A percentile compares a stretch with the other conserved stretches of the same genome.
Conservation (phyloP, 2,888 invertebrate species). For the Brachypterus glaber region DNA sequence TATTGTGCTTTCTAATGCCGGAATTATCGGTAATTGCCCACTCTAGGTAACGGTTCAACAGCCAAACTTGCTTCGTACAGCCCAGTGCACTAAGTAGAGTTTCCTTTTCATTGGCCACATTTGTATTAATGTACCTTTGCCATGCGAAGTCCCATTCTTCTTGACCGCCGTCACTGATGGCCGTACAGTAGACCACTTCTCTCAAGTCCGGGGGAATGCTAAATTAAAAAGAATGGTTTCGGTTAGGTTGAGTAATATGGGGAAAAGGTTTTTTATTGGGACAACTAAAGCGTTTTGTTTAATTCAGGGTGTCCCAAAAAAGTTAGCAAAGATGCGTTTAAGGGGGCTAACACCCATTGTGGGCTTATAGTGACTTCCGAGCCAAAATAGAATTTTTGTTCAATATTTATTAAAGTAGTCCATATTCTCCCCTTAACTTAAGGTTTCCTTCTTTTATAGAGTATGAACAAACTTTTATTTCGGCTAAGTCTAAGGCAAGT, state of each 20-base stretch:
- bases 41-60: slow-evolving; percentile 68
- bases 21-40: slow-evolving; percentile 62
- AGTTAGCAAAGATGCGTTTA: no score
- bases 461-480: no score
- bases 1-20: slow-evolving; percentile 76
- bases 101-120: slow-evolving; percentile 74
- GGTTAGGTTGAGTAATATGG: not conserved
- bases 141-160: slow-evolving; percentile 86
- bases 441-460: no score
- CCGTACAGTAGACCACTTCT: slow-evolving; percentile 77
- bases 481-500: no score
- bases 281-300: no score
- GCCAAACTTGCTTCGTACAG: slow-evolving; percentile 74
- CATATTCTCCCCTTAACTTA: no score
- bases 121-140: slow-evolving; percentile 63
- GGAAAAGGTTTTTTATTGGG: not conserved
- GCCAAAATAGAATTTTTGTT: no score
- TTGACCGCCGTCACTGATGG: slow-evolving; percentile 71
- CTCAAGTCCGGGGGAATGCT: slow-evolving; percentile 80
- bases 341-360: no score
- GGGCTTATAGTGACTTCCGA: no score
- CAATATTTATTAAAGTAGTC: no score
- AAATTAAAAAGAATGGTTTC: slow-evolving; percentile 16
- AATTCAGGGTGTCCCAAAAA: no score
- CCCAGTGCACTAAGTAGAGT: slow-evolving; percentile 67